Evolutionary conservation across 2,113 vertebrate genomes (phyloP).

Genomic region (Cisticola juncidis): DNA sequence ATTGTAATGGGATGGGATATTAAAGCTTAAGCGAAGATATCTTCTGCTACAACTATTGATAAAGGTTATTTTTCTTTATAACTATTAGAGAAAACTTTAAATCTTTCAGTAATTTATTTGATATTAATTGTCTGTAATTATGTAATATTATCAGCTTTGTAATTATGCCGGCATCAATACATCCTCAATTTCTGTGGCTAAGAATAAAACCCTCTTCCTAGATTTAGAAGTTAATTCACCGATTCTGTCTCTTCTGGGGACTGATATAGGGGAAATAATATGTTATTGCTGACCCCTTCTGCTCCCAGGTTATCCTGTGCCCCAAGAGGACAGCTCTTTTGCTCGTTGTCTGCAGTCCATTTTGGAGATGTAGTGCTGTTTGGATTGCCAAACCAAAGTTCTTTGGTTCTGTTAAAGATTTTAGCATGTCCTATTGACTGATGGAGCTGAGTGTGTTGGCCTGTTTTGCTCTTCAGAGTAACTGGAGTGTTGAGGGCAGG

Average conservation of each 20-base stretch:
- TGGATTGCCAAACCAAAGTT: background rate
- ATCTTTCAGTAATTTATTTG: background rate
- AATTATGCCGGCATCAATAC: background rate
- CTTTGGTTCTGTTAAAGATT: background rate
- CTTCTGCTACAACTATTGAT: background rate
- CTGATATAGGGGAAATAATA: background rate
- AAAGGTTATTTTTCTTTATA: background rate
- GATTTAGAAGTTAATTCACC: background rate
- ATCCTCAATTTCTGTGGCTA: background rate
- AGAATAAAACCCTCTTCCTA: background rate
- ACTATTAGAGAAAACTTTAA: background rate
- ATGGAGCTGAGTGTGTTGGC: background rate
- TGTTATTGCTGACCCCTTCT: background rate
- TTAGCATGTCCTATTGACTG: background rate
- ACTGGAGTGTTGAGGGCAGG: background rate
- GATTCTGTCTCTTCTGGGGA: background rate
- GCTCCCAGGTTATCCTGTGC: background rate
- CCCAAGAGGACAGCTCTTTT: background rate
- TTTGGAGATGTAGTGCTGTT: background rate
- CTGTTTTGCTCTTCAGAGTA: fast-evolving
- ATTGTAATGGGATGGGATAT: background rate
- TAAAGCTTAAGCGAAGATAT: background rate
- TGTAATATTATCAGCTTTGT: background rate
- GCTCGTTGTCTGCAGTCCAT: background rate
- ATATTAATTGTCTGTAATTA: background rate